phyloP scores from a whole-genome alignment of 2,113 vertebrate genomes.

The Microtus pennsylvanicus region DNA sequence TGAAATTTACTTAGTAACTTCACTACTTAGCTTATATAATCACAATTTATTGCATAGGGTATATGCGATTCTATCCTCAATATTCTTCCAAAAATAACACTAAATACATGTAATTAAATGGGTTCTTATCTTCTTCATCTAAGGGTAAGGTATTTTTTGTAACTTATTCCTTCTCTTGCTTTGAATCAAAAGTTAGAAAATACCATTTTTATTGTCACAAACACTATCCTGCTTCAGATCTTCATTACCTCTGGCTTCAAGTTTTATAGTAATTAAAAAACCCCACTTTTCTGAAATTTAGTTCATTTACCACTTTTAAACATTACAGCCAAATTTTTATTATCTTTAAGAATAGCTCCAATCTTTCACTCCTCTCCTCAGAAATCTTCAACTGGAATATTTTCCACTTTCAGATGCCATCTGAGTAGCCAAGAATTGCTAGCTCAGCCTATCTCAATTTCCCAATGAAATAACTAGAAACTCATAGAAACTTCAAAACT shows the following conservation, averaged over 20 bases:
- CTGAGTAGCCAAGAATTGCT: slow-evolving; percentile 32
- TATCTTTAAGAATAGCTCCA: slow-evolving; percentile 28
- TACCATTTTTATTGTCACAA: not conserved
- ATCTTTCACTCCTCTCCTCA: slow-evolving; percentile 1
- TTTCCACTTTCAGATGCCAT: slow-evolving; percentile 58
- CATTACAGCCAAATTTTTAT: slow-evolving; percentile 29
- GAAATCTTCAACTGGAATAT: slow-evolving; percentile 45
- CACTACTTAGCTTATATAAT: not conserved
- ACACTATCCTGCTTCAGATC: not conserved
- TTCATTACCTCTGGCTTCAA: slow-evolving; percentile 20
- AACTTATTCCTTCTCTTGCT: not conserved
- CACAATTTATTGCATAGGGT: not conserved
- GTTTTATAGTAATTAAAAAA: slow-evolving; percentile 23
- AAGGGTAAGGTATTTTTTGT: not conserved
- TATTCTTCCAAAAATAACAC: not conserved
- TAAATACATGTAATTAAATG: not conserved
- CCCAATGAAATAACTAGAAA: slow-evolving; percentile 42
- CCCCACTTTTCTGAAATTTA: not conserved
- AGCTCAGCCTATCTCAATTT: not conserved
- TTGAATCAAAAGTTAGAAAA: not conserved
- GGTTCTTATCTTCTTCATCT: not conserved
- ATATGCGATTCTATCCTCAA: not conserved
- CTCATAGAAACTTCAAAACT: not conserved
- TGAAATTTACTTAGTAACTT: not conserved
- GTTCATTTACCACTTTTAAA: slow-evolving; percentile 32